Evolutionary conservation across 2,888 invertebrate species (phyloP), one percentile per base, ranked within the genome.

Genomic region (Drosophila imparisetae): DNA sequence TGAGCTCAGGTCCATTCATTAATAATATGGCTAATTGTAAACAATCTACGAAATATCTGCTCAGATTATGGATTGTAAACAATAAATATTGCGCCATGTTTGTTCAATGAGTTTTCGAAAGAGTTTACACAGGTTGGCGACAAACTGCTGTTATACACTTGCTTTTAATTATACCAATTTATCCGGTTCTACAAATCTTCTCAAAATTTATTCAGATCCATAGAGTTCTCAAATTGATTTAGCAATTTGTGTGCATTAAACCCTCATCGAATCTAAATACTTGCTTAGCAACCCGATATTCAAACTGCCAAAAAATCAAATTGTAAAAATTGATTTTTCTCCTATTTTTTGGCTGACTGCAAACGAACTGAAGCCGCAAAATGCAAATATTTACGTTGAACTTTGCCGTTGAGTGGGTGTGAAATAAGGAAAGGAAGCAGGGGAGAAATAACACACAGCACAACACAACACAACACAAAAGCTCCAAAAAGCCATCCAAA

Each of bases 321-420:
- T 40, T 32, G 30, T 53, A 65, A 61, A 67, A 70, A 55, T 18
- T 42, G 30, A 40, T 67, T 54, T 27, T 27, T 29, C 15, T 21
- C 4, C 2, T 32, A 30, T 45, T 27, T 64, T 18, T 49, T 29
- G 24, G 24, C 18, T 8, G 40, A 60, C 69, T 58, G 71, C 49
- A 72, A 66, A 66, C 62, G 62, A 68, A 59, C 50, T 54, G 21
- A 54, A 30, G 67, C 67, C 36, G 58, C 68, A 66, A 75, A 72
- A 78, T 72, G 69, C 84, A 84, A 86, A 84, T 84, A 80, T 84
- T 84, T 86, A 78, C 78, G 18, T 53, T 36, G 53, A 68, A 54
- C 66, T 72, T 72, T 50, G 57, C 63, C 45, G 40, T 52, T 78
- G 61, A 75, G 71, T 65, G 75, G 65, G 78, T 73, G 72, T 60